Base-by-base conservation (phyloP, 2,113 vertebrate species). In the Micromys minutus region DNA sequence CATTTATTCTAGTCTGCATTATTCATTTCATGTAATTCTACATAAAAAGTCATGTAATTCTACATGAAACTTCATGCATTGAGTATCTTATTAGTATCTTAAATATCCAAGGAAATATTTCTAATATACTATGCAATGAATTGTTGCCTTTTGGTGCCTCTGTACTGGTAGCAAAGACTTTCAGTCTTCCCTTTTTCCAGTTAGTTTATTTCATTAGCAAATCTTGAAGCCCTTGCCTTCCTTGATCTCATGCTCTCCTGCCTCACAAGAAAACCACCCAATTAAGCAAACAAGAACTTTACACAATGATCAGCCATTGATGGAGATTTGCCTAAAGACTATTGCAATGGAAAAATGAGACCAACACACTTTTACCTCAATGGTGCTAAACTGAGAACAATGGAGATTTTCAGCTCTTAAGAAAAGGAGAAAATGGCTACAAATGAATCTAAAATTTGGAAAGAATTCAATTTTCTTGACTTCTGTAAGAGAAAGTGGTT, bases 91-190 rank as follows among this genome's bases (percentile, higher is more conserved):
- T 36, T 52, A 50, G 1, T 21, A 69, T 50, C 29, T n/a, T 26
- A n/a, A 69, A 55, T 29, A 2, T 55, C 47, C 13, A 55, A 39
- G 12, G 19, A 67, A 19, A 24, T n/a, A 34, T n/a, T 5, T 55
- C 5, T 36, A 47, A 16, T 13, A 11, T 47, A 9, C 17, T 24
- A 52, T 52, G 34, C 0, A 65, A 13, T 69, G 6, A 55, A 71
- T 71, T 9, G 2, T 17, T 3, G 4, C 21, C n/a, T 15, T 55
- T 17, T 0, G 2, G 36, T 71, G 0, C 19, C 31, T 55, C 65
- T 29, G 3, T 36, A 39, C 26, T 39, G 10, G 45, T 36, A n/a
- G 45, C 1, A 3, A 34, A n/a, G 63, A 47, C 15, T 55, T 69
- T 47, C 4, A 26, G 2, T 47, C 45, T 50, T 50, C 17, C 17